These are phyloP conservation scores for Tychaedon coryphoeus DNA, from an alignment of 2,113 vertebrate genomes.

Conservation along the genomic window DNA sequence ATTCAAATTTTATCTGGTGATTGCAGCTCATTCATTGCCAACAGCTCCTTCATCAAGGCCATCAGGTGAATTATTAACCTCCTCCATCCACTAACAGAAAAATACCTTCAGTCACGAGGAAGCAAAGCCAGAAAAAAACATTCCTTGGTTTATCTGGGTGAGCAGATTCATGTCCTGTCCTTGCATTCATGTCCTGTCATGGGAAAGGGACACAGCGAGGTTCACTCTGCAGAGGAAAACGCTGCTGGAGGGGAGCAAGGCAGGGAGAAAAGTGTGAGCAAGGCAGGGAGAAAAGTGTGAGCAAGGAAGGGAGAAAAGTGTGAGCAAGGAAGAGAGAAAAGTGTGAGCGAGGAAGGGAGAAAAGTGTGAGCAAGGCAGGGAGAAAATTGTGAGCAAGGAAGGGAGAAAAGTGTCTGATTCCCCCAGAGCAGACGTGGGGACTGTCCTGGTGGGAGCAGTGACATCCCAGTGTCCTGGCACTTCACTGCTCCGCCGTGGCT, in stretches of 20 bases:
- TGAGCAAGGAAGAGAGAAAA: not conserved
- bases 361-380: fast-evolving
- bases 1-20: constrained; percentile 34
- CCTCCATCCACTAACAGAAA: constrained; percentile 6
- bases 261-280: not conserved
- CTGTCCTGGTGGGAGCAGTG: fast-evolving
- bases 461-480: not conserved
- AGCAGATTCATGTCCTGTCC: not conserved
- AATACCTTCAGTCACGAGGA: not conserved
- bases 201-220: not conserved
- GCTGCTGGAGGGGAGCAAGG: not conserved
- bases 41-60: constrained; percentile 21
- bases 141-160: not conserved
- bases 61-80: constrained; percentile 55
- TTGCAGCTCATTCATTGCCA: not conserved
- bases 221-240: not conserved
- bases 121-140: not conserved
- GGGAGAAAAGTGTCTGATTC: not conserved
- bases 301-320: fast-evolving
- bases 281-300: fast-evolving
- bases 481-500: not conserved
- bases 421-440: fast-evolving
- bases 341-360: fast-evolving
- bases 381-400: not conserved
- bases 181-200: not conserved